phyloP scores from a whole-genome alignment of 2,888 invertebrate genomes.

The Aricia artaxerxes region DNA sequence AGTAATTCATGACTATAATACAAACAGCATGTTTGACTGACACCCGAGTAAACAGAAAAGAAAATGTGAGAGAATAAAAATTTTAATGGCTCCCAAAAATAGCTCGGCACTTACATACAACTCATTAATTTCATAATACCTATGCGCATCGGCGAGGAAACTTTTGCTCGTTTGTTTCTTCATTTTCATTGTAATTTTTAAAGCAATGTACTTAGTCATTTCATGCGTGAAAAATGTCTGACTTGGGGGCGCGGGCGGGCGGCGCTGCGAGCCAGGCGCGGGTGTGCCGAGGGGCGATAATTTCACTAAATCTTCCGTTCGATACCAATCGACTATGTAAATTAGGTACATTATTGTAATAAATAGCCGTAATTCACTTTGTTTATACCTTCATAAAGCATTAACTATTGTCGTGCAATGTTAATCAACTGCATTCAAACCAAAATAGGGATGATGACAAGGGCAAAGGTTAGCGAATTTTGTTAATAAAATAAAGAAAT shows the following conservation, averaged over 20 bases:
- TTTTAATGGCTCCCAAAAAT: not conserved
- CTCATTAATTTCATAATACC: slow-evolving; percentile 23
- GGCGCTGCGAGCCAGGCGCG: not conserved
- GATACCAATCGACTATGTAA: not conserved
- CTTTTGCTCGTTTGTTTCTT: slow-evolving; percentile 8
- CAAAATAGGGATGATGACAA: too few relatives aligned
- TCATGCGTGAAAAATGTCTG: slow-evolving; percentile 11
- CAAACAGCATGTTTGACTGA: slow-evolving; percentile 13
- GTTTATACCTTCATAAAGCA: not conserved
- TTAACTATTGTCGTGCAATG: not conserved
- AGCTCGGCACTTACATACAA: not conserved
- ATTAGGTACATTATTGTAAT: not conserved
- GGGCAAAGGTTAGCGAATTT: too few relatives aligned
- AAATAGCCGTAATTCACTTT: not conserved
- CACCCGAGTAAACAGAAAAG: not conserved
- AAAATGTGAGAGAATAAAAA: slow-evolving; percentile 15
- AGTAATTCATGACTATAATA: not conserved
- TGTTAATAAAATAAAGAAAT: too few relatives aligned
- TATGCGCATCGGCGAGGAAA: not conserved
- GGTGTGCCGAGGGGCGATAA: not conserved
- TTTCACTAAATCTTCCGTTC: slow-evolving; percentile 4
- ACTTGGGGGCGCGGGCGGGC: not conserved
- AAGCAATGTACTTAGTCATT: not conserved
- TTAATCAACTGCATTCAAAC: not conserved
- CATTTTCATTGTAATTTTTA: not conserved